phyloP scores from a whole-genome alignment of 2,888 invertebrate genomes.

The Mystacides longicornis region DNA sequence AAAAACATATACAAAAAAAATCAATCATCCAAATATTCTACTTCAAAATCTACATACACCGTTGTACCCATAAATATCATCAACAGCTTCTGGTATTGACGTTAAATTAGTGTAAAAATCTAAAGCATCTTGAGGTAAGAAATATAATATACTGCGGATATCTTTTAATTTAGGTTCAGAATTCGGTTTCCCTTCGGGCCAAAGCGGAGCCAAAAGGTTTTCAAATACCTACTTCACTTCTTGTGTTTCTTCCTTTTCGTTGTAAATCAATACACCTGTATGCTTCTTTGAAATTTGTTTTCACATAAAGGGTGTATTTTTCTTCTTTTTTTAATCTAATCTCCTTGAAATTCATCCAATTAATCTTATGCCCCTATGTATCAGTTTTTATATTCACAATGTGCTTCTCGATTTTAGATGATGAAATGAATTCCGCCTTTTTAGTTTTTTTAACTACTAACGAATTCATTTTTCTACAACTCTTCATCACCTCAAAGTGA shows the following conservation, averaged over 20 bases:
- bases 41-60: background rate
- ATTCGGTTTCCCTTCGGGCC: background rate
- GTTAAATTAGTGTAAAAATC: background rate
- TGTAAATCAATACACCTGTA: background rate
- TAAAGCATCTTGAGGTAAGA: background rate
- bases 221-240: background rate
- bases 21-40: background rate
- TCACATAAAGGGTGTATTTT: background rate
- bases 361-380: background rate
- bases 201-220: background rate
- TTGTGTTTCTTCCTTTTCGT: no score
- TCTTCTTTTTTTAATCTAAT: background rate
- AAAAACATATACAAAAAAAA: background rate
- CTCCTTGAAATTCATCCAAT: background rate
- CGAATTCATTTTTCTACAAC: background rate
- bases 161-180: no score
- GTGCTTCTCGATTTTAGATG: no score
- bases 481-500: background rate
- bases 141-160: background rate
- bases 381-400: no score
- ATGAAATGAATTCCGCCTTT: no score
- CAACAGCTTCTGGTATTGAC: background rate
- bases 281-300: background rate
- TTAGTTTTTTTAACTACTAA: no score
- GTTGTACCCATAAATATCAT: background rate